phyloP scores from a whole-genome alignment of 2,113 vertebrate genomes.

The Eubucco bourcierii region DNA sequence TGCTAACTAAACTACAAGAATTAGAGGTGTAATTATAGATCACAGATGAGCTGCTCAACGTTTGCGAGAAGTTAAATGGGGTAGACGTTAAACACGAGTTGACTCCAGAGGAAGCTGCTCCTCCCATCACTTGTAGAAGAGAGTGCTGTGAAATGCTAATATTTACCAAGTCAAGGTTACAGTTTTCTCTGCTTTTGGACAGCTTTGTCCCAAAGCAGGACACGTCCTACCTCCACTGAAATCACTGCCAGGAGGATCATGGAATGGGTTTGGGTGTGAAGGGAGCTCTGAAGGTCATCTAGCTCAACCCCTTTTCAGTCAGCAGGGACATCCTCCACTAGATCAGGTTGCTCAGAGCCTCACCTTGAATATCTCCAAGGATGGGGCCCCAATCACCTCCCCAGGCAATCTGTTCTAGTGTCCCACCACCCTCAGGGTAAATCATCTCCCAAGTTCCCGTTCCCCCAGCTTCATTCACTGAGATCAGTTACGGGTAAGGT shows the following conservation, averaged over 20 bases:
- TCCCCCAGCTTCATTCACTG: too few relatives aligned
- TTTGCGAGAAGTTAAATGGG: not conserved
- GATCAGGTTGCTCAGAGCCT: too few relatives aligned
- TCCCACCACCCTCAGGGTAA: too few relatives aligned
- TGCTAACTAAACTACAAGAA: slow-evolving; percentile 54
- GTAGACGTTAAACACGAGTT: not conserved
- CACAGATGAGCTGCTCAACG: slow-evolving; percentile 17
- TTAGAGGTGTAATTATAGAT: slow-evolving; percentile 48
- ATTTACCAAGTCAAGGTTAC: not conserved
- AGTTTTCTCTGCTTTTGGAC: not conserved
- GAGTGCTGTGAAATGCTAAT: accelerated
- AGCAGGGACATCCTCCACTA: too few relatives aligned
- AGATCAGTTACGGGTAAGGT: not conserved
- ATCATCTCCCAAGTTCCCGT: too few relatives aligned
- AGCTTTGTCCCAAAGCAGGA: not conserved
- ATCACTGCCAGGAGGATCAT: not conserved
- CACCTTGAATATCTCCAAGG: too few relatives aligned
- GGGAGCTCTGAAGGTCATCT: too few relatives aligned
- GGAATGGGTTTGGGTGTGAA: too few relatives aligned
- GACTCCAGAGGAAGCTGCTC: not conserved
- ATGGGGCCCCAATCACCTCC: too few relatives aligned
- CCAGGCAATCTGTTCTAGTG: too few relatives aligned
- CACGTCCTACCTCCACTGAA: not conserved
- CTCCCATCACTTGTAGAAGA: not conserved
- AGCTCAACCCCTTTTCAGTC: too few relatives aligned